A percentile compares a stretch with the other conserved stretches of the same genome.
Conservation (phyloP, 35 echinoderm and acorn worm species). For the Patiria miniata region DNA sequence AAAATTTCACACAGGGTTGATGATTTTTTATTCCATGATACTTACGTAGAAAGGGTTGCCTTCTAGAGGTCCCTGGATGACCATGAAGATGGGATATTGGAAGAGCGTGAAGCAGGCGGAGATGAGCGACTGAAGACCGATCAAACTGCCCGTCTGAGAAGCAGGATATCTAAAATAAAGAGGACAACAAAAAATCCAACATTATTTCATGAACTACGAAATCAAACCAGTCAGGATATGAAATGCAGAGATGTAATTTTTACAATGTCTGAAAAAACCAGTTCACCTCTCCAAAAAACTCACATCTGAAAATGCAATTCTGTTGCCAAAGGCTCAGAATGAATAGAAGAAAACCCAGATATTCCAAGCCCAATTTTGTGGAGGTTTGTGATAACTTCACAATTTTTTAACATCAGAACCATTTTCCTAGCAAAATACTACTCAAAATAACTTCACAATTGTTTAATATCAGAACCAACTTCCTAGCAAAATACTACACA, state of each 20-base stretch:
- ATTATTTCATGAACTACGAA: neutral
- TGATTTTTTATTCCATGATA: neutral
- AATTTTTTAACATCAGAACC: too few species aligned
- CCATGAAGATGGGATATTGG: conserved; percentile 94
- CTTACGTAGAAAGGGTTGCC: conserved; percentile 91
- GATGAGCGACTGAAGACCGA: conserved; percentile 94
- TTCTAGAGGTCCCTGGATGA: conserved; percentile 75
- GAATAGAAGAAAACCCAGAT: too few species aligned
- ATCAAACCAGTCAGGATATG: too few species aligned
- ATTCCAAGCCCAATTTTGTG: too few species aligned
- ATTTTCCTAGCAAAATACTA: neutral
- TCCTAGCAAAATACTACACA: too few species aligned
- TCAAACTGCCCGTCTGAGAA: conserved; percentile 84
- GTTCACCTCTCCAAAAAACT: neutral
- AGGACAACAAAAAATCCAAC: neutral
- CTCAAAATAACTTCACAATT: neutral
- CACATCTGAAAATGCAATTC: too few species aligned
- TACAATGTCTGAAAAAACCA: neutral
- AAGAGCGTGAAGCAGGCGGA: conserved; percentile 81
- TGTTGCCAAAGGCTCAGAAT: too few species aligned
- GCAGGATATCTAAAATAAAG: conserved; percentile 76
- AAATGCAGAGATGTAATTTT: neutral
- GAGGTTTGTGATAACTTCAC: too few species aligned
- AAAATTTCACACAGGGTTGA: neutral
- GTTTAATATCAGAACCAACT: too few species aligned